Base-by-base conservation (phyloP, 1,140 invertebrate species). In the Megathymus violae region DNA sequence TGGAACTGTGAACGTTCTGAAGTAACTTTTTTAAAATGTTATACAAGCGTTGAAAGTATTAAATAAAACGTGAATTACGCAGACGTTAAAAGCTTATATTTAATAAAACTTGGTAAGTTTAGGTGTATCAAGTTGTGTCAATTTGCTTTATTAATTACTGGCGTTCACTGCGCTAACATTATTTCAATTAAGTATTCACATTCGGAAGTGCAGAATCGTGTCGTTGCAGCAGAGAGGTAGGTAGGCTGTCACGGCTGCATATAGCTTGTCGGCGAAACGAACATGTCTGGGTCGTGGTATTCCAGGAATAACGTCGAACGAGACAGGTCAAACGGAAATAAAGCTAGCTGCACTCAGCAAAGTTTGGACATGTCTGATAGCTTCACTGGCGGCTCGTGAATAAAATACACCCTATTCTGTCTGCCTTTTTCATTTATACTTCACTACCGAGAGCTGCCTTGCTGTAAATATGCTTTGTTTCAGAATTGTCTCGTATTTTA, bases 261-360 rank as follows among this genome's bases (percentile, higher is more conserved):
- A 84, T 67, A 76, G 82, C 75, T 79, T 88, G 85, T 88, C 82
- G 69, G 76, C 69, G 67, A 81, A 82, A 79, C 77, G 81, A 85
- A 85, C 82, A 85, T 77, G 85, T 85, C 85, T 88, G 79, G 76
- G 62, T 72, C 72, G 74, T 75, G 75, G 73, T 81, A 74, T 82
- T 82, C 71, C 76, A 78, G 78, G 81, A 88, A 85, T 80, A 81
- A 78, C 78, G 65, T 86, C 76, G 80, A 82, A 81, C 85, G 81
- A 72, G 81, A 83, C 82, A 82, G 85, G 82, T 88, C 83, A 83
- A 86, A 82, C 83, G 85, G 82, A 88, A 88, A 86, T 86, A 88
- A 88, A 88, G 80, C 81, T 70, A 74, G 73, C 72, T 84, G 76
- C 82, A 82, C 83, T 85, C 82, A 82, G 76, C 76, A 74, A 81